Base-by-base conservation (phyloP, 2,888 invertebrate genomes). In the Nasonovia ribisnigri region DNA sequence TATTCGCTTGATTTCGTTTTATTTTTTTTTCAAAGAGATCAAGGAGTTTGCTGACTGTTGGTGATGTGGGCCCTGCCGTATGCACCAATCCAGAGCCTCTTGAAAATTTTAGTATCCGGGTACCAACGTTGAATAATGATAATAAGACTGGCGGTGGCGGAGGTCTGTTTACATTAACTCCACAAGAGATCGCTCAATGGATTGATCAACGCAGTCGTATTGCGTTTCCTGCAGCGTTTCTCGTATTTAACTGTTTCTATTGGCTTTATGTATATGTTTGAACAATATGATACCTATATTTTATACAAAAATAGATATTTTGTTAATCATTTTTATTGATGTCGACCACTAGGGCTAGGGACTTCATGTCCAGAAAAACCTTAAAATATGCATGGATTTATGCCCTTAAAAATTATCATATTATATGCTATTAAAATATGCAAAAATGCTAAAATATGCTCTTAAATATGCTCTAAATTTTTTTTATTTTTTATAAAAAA, bases 151-250 rank as follows among this genome's bases (percentile, higher is more conserved):
- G 46, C 42, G 36, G 54, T 20, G 95, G 96, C 94, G 96, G 96
- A 94, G 96, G 96, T 51, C 97, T 97, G 97, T 98, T 98, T 90
- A 98, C 98, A 29, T 97, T 98, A 97, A 98, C 98, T 3, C 98
- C 98, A 0, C 98, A 98, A 95, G 97, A 98, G 96, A 98, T 98
- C 94, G 97, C 98, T 95, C 97, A 97, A 92, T 98, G 98, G 98
- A 98, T 98, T 95, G 98, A 98, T 96, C 97, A 97, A 93, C 96
- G 98, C 93, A 97, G 98, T 51, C 96, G 98, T 92, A 96, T 98
- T 77, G 96, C 97, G 3, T 98, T 98, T 95, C 98, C 98, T 0
- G 95, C 97, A 8, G 96, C 97, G 24, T 98, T 98, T 95, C 95
- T 98, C 36, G 96, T 97, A 94, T 98, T 98, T 96, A 98, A 98